Conservation (phyloP, 2,113 vertebrate genomes). For the Mesocricetus auratus region DNA sequence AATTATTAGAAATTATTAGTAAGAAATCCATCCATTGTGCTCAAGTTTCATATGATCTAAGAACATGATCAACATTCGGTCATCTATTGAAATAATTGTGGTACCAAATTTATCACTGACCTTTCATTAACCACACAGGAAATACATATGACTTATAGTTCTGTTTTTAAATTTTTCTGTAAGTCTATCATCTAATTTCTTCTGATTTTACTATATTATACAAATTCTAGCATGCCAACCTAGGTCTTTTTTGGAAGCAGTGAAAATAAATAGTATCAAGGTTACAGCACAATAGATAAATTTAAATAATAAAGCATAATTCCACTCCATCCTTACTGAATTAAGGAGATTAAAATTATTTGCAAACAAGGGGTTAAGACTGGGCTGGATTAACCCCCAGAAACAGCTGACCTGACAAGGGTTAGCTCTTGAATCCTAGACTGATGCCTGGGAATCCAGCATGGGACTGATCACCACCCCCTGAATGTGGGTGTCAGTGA, state of each 20-base stretch:
- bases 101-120: constrained; percentile 36
- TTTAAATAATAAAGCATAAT: constrained; percentile 36
- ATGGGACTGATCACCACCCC: no score
- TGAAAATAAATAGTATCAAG: neutral
- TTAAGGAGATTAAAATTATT: constrained; percentile 56
- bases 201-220: neutral
- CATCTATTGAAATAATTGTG: constrained; percentile 37
- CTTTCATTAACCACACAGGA: constrained; percentile 47
- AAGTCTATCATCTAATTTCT: neutral
- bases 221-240: constrained; percentile 38
- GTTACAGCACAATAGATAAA: neutral
- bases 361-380: no score
- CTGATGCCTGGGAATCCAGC: no score
- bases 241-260: constrained; percentile 33
- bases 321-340: neutral
- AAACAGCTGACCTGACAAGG: no score
- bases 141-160: neutral
- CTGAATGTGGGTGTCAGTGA: no score
- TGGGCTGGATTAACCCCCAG: no score
- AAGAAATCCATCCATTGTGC: neutral
- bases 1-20: constrained; percentile 39
- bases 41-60: constrained; percentile 27
- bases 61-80: neutral
- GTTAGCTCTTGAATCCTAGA: no score
- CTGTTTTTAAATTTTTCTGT: neutral